Evolutionary conservation across 2,113 vertebrate genomes (phyloP).

Genomic region (Mastomys coucha): DNA sequence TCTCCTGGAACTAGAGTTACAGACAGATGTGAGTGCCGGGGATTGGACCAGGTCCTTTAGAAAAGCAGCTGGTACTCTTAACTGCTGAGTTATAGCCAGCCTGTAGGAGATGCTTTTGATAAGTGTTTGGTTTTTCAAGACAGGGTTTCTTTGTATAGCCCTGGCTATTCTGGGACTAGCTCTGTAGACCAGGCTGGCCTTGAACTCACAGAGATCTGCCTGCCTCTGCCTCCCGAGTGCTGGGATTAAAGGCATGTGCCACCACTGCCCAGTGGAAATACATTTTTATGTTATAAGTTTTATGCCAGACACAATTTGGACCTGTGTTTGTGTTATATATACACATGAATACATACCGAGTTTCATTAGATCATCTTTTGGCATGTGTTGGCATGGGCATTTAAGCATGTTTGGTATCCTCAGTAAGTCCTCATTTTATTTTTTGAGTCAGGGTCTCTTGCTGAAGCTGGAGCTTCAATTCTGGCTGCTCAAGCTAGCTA

Average conservation of each 20-base stretch:
- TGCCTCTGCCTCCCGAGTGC: too few relatives aligned
- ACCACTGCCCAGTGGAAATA: neutral
- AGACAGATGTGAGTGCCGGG: neutral
- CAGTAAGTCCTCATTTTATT: neutral
- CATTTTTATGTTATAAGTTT: constrained; percentile 1
- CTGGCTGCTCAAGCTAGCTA: neutral
- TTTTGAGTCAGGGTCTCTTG: neutral
- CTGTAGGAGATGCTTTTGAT: neutral
- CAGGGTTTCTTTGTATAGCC: neutral
- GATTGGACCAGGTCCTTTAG: neutral
- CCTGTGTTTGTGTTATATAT: neutral
- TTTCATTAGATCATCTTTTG: neutral
- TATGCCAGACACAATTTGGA: neutral
- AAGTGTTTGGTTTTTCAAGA: neutral
- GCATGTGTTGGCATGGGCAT: neutral
- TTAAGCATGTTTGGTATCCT: neutral
- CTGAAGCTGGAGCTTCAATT: neutral
- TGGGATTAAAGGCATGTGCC: neutral
- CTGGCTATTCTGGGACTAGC: neutral
- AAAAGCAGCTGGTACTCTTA: neutral
- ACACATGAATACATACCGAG: neutral
- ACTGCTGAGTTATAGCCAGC: neutral
- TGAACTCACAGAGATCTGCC: too few relatives aligned
- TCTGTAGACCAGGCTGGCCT: neutral
- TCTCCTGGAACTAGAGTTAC: neutral